Percentiles rank a stretch among this genome's conserved stretches.
Conservation (phyloP, 2,797 vertebrate species). For the Buphagus erythrorhynchus region DNA sequence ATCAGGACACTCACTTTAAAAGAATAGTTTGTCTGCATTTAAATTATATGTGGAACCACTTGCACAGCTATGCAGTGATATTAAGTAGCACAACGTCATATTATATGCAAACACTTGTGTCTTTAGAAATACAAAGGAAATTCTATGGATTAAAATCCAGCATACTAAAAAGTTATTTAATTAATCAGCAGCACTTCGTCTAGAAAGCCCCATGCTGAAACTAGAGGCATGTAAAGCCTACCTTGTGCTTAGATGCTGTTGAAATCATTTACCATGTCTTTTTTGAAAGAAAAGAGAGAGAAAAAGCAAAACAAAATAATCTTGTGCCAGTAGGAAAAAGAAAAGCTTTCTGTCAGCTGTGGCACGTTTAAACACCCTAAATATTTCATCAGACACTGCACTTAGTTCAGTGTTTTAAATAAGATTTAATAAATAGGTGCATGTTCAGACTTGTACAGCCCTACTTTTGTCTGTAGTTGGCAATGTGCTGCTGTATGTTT, state of each 20-base stretch:
- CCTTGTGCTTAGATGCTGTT: neutral
- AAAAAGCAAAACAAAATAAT: neutral
- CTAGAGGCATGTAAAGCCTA: neutral
- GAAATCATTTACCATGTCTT: neutral
- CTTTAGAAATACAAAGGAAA: neutral
- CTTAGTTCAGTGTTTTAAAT: constrained; percentile 86
- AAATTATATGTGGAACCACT: neutral
- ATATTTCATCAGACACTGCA: constrained; percentile 90
- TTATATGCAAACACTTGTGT: neutral
- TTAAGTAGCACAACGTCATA: neutral
- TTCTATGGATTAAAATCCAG: neutral
- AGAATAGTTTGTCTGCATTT: neutral
- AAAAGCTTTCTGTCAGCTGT: constrained; percentile 65
- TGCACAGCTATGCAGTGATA: neutral
- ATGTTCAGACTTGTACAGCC: constrained; percentile 82
- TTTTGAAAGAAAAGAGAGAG: neutral
- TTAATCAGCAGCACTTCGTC: neutral
- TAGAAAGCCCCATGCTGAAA: neutral
- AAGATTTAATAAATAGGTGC: constrained; percentile 90
- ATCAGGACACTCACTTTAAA: neutral
- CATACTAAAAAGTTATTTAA: neutral
- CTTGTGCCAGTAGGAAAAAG: neutral
- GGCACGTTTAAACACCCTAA: constrained; percentile 77
- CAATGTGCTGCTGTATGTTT: constrained; percentile 74
- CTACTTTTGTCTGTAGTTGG: constrained; percentile 77